Percentiles rank a stretch among this genome's conserved stretches.
phyloP scores from a whole-genome alignment of 1,140 invertebrate species.

The Trachymyrmex septentrionalis region DNA sequence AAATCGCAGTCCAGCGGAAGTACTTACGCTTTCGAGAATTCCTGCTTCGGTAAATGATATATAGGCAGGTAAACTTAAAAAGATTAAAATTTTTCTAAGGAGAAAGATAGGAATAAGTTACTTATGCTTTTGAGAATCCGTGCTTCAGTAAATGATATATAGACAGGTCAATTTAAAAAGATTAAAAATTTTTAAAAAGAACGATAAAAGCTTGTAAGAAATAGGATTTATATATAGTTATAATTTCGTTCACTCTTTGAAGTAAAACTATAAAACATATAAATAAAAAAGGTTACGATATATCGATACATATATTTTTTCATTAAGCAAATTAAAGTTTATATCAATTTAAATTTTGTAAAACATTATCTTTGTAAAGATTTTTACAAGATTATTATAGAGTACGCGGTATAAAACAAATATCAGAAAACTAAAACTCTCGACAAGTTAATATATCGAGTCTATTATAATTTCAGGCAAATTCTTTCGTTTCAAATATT shows the following conservation, averaged over 20 bases:
- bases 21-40: slow-evolving; percentile 51
- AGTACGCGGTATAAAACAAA: background rate
- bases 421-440: background rate
- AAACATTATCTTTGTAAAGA: background rate
- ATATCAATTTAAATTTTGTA: background rate
- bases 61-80: background rate
- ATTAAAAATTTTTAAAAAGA: background rate
- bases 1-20: slow-evolving; percentile 37
- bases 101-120: background rate
- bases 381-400: background rate
- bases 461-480: background rate
- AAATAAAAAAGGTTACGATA: background rate
- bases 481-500: background rate
- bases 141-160: slow-evolving; percentile 26
- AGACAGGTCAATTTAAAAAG: background rate
- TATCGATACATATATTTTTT: background rate
- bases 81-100: slow-evolving; percentile 7
- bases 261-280: background rate
- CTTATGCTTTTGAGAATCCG: slow-evolving; percentile 44
- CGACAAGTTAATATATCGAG: background rate
- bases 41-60: slow-evolving; percentile 27
- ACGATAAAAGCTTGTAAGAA: background rate
- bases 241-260: background rate
- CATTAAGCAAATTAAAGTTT: background rate
- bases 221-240: background rate